These are phyloP conservation scores for Bombylius major DNA, from an alignment of 2,888 invertebrate genomes.

Conservation along the genomic window DNA sequence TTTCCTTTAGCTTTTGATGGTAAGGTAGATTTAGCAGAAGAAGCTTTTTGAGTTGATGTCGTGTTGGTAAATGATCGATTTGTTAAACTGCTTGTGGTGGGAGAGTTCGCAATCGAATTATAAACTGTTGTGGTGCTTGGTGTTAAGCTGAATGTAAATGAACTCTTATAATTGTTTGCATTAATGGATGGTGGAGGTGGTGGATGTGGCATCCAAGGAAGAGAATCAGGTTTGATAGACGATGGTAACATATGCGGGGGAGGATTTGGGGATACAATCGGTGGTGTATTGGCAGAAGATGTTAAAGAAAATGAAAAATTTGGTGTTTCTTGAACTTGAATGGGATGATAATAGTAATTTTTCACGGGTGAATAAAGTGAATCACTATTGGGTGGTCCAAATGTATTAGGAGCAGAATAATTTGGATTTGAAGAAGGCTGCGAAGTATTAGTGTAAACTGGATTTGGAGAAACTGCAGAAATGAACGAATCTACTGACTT, in stretches of 20 bases:
- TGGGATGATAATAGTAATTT: background rate
- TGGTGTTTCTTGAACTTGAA: background rate
- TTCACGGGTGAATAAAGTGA: background rate
- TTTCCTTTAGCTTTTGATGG: background rate
- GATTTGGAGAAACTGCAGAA: background rate
- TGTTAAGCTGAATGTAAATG: constrained; percentile 13
- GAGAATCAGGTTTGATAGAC: background rate
- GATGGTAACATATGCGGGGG: background rate
- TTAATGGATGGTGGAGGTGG: background rate
- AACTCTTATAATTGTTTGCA: constrained; percentile 5
- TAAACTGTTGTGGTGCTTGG: constrained; percentile 1
- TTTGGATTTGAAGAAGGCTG: background rate
- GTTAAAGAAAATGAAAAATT: constrained; percentile 6
- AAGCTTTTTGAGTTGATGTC: background rate
- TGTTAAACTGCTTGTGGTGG: background rate
- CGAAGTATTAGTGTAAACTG: background rate
- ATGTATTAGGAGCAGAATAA: background rate
- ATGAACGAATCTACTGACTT: background rate
- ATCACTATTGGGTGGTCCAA: background rate
- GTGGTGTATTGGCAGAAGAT: background rate
- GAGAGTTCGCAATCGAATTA: background rate
- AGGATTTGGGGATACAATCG: background rate
- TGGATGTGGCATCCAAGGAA: constrained; percentile 4
- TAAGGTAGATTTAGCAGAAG: background rate
- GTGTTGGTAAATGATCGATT: background rate